Evolutionary conservation across 2,888 invertebrate genomes (phyloP), one percentile per base, ranked within the genome.

Genomic region (Periphyllus acericola): DNA sequence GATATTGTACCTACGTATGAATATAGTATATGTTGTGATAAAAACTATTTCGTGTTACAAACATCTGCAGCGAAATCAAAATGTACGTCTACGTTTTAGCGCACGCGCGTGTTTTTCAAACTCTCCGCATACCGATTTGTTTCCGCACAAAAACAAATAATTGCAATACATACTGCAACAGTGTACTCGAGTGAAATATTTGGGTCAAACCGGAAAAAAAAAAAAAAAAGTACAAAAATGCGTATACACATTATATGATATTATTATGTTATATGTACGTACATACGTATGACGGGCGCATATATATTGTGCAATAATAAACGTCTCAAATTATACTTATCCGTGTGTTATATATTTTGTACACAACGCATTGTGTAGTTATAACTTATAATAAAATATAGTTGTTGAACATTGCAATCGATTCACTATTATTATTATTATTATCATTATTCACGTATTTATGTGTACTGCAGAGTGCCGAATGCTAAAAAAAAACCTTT

Each of bases 291-390:
- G 46, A 46, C 46, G 46, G 14, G 14, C 14, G 14, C 46, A 46
- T 46, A 46, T 46, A 46, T 29, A n/a, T 66, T 17, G 32, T 40
- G 25, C 21, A 60, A 80, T 17, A 80, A 55, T 72, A 40, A 25
- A 36, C 83, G 83, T 83, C 75, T 83, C 83, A 40, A 83, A 83
- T 75, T 83, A 83, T 83, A 83, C 60, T 72, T 83, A 60, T 55
- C 60, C 14, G 36, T n/a, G 40, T 55, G 60, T 46, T 46, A 17
- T 52, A 17, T 52, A 52, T 9, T 52, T 9, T 60, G 25, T 60
- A 60, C 60, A 81, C 68, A 32, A 68, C 11, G 68, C 25, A 32
- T 32, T 81, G 21, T 6, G 46, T 46, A 46, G 46, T 46, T 46
- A 46, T 46, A 46, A 46, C 46, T 46, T 46, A 46, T 46, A 46